Evolutionary conservation across 2,888 invertebrate species (phyloP), one percentile per base, ranked within the genome.

Genomic region (Trissolcus brochymenae): DNA sequence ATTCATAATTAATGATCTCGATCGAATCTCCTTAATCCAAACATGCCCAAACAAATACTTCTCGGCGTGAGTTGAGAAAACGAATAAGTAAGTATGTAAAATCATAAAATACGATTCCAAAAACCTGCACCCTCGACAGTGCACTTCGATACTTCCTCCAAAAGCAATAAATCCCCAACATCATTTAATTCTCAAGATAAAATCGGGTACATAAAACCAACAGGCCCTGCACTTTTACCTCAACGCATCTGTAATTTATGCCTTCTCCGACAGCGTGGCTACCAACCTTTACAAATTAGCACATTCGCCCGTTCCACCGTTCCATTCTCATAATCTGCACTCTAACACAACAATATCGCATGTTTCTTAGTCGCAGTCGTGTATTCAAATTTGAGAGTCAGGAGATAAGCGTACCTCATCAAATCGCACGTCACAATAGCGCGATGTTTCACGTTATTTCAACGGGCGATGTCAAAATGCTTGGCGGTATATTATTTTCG

Each of bases 251-350:
- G 16, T 60, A 65, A 72, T 65, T 65, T 65, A 65, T 65, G 65
- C 65, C 54, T 43, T 51, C 57, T 62, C 16, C 50, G 43, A 17
- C 19, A 46, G 17, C 51, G 17, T 19, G 7, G 40, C 50, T 54
- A 29, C 60, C 54, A 40, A 51, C 57, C 66, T 61, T 61, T 55
- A 66, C 65, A 73, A 72, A 73, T 73, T 73, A 72, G 72, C 72
- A 60, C 66, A 66, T 72, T 72, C 49, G 53, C 51, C 54, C 43
- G 65, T 56, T 60, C 60, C 49, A n/a, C 21, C 54, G 29, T 51
- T 56, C 11, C 62, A 14, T 29, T 29, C 25, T 51, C 57, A 43
- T 57, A 68, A 60, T 46, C 59, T 43, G 51, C 14, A 16, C 21
- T 40, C 46, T 17, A 46, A 17, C 53, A 29, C 46, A 57, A 68